phyloP scores from a whole-genome alignment of 2,113 vertebrate species.

The Callionymus lyra region DNA sequence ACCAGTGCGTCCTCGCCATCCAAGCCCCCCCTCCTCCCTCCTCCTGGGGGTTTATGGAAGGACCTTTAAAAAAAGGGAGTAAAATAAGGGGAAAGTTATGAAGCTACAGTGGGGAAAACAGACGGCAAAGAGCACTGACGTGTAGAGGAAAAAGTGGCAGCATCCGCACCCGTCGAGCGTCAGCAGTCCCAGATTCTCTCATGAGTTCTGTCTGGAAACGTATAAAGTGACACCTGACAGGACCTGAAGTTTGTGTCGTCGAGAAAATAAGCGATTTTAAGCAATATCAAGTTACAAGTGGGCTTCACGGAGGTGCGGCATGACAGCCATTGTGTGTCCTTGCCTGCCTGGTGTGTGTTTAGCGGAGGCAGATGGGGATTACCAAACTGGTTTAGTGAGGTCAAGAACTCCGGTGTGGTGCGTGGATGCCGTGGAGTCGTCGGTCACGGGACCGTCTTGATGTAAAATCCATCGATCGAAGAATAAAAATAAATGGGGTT shows the following conservation, averaged over 20 bases:
- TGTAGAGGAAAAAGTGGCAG: slow-evolving; percentile 2
- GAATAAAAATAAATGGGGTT: slow-evolving; percentile 24
- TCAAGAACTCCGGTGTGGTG: neutral
- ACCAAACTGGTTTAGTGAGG: slow-evolving; percentile 29
- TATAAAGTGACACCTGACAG: slow-evolving; percentile 10
- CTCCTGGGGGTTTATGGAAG: slow-evolving; percentile 63
- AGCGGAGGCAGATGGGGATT: slow-evolving; percentile 7
- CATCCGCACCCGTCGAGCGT: slow-evolving; percentile 3
- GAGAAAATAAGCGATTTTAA: too few species aligned
- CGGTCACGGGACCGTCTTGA: slow-evolving; percentile 2
- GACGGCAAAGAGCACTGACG: slow-evolving; percentile 1
- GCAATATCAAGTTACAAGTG: slow-evolving; percentile 17
- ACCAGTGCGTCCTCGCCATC: slow-evolving; percentile 57
- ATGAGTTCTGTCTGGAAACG: slow-evolving; percentile 3
- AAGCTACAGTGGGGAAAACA: slow-evolving; percentile 10
- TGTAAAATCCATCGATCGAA: slow-evolving; percentile 2
- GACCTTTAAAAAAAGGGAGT: slow-evolving; percentile 54
- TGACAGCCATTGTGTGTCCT: slow-evolving; percentile 20
- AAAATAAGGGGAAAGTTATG: slow-evolving; percentile 26
- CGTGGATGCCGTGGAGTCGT: slow-evolving; percentile 5
- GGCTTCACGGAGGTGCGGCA: slow-evolving; percentile 3
- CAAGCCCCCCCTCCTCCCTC: slow-evolving; percentile 51
- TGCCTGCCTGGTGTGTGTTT: slow-evolving; percentile 19
- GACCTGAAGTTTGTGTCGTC: too few species aligned
- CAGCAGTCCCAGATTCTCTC: slow-evolving; percentile 24